A percentile compares a stretch with the other conserved stretches of the same genome.
Conservation (phyloP, 2,888 invertebrate species). For the Parthenolecanium corni region DNA sequence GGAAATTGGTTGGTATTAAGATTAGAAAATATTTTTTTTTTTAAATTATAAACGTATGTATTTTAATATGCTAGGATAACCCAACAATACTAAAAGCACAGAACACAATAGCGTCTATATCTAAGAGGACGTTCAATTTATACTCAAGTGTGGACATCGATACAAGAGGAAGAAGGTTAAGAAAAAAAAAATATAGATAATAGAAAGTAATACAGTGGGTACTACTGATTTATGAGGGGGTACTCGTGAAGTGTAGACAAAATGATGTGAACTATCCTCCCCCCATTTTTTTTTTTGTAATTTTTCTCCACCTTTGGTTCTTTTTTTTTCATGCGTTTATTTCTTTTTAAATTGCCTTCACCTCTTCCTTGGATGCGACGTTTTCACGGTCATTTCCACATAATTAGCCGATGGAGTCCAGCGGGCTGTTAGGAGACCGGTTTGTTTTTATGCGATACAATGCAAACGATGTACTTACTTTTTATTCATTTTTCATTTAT, state of each 20-base stretch:
- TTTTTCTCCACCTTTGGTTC: too few relatives aligned
- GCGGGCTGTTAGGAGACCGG: conserved; percentile 11
- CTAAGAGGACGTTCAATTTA: background rate
- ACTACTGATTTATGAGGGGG: too few relatives aligned
- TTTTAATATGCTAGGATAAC: conserved; percentile 19
- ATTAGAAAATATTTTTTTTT: conserved; percentile 1
- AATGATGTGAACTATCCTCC: too few relatives aligned
- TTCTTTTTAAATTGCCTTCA: conserved; percentile 19
- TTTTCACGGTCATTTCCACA: conserved; percentile 19
- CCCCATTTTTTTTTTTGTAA: too few relatives aligned
- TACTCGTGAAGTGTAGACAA: too few relatives aligned
- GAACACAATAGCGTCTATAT: conserved; percentile 16
- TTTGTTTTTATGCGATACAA: conserved; percentile 4
- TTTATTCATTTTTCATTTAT: conserved; percentile 3
- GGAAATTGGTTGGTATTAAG: background rate
- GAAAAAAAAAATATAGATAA: conserved; percentile 13
- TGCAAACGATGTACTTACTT: too few relatives aligned
- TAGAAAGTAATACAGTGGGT: background rate
- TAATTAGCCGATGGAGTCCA: conserved; percentile 13
- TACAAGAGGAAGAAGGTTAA: background rate
- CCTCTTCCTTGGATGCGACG: conserved; percentile 4
- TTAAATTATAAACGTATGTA: conserved; percentile 14
- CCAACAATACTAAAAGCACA: conserved; percentile 24
- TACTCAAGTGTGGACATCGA: background rate
- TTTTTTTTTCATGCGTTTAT: too few relatives aligned